Evolutionary conservation across 2,888 invertebrate genomes (phyloP), one percentile per base, ranked within the genome.

Genomic region (Dolichomitus sp.): DNA sequence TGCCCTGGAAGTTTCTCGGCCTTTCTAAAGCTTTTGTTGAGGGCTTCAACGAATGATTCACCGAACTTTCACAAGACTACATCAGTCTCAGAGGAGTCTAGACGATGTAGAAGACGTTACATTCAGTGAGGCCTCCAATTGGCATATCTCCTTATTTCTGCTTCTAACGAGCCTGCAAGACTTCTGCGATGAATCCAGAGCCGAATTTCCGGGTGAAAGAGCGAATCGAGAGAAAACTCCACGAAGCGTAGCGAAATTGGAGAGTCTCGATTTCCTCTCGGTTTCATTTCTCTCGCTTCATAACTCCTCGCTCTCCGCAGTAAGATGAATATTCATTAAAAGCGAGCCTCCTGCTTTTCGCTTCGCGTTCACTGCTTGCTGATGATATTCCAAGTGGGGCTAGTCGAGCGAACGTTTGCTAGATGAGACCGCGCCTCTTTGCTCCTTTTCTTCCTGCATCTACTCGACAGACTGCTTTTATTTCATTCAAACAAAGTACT

Each of bases 311-410:
- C 54, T 54, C 45, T 19, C 63, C 59, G 74, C 65, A 63, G 45
- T 65, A 70, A 19, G 70, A 82, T 82, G 82, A 82, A 82, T 82
- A 82, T 82, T 82, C 82, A 82, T 82, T 79, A 75, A 75, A 69
- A 52, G 65, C 48, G 61, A 42, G 57, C 52, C 48, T n/a, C 61
- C 14, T 40, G 68, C 33, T 33, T 59, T 59, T 33, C 59, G n/a
- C 59, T 33, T 59, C 17, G 59, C 59, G 30, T 33, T 59, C 30
- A 33, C 33, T 6, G 7, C 33, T 33, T 33, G 74, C 73, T 80
- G 74, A 82, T 78, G 73, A 82, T 78, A 82, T 78, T 78, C 78
- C 69, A 63, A 78, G 69, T 70, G 63, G 37, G 57, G 19, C 74
- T 70, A 74, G 74, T 66, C 65, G 57, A 77, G 57, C 78, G 77